Base-by-base conservation (phyloP, 2,113 vertebrate genomes). In the Eupsittula cactorum region DNA sequence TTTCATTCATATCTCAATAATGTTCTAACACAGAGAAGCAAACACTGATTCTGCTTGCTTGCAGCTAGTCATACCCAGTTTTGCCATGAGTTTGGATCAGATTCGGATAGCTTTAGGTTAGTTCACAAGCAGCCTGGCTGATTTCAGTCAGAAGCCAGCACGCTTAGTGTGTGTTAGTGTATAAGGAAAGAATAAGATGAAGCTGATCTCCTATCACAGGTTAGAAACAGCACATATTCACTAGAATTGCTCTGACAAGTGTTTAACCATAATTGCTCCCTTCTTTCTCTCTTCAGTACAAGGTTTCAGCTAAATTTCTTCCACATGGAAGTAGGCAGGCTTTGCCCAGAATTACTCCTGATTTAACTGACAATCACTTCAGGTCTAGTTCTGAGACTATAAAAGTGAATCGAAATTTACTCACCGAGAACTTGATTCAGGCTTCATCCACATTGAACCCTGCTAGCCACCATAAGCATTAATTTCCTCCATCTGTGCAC, bases 21-120 rank as follows among this genome's bases (percentile, higher is more conserved):
- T 0, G 0, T 39, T 42, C 50, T 79, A 63, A 49, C 5, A 50
- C 0, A 2, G 25, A 84, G 21, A 73, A 62, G 7, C 21, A 91
- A 55, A 76, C 21, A 25, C 21, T n/a, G 13, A 53, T 85, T 69
- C 42, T 69, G n/a, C 52, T 92, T 41, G 49, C 12, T 53, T 77
- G 41, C 31, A 42, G 31, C n/a, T 78, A 65, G 11, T 70, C 28
- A 11, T 47, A 53, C 49, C 17, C 1, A 9, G 25, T 67, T 83
- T 88, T 86, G 59, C 46, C 37, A 33, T 28, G 13, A 42, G 15
- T 77, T 67, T 93, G 59, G 37, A 76, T 29, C 28, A 41, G 17
- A 49, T 74, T 91, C 2, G 7, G 17, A 23, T 11, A 90, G 47
- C 37, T 69, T 76, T 65, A 33, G 1, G 2, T 16, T 57, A 63